phyloP scores from a whole-genome alignment of 2,888 invertebrate species.

The Lasioglossum lativentre region DNA sequence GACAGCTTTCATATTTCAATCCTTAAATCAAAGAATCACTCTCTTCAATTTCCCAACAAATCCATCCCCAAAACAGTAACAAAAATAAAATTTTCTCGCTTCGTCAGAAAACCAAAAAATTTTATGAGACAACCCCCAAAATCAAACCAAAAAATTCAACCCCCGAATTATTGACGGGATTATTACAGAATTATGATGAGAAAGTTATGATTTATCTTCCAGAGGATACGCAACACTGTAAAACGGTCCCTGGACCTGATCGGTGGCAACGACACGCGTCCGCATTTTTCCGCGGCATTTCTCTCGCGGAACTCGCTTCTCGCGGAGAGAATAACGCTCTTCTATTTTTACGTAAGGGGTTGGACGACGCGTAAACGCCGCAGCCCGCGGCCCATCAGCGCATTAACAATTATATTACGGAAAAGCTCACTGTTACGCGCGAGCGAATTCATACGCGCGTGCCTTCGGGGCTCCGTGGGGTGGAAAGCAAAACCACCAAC shows the following conservation, averaged over 20 bases:
- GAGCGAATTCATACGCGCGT: slow-evolving; percentile 81
- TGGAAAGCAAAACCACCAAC: slow-evolving; percentile 30
- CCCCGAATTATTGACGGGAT: not conserved
- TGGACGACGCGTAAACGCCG: slow-evolving; percentile 77
- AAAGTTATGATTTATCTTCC: not conserved
- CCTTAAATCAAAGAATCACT: not conserved
- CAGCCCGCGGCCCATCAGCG: slow-evolving; percentile 80
- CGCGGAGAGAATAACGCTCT: slow-evolving; percentile 62
- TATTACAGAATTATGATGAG: not conserved
- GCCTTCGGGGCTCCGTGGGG: slow-evolving; percentile 60
- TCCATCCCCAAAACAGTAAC: not conserved
- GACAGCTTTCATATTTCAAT: not conserved
- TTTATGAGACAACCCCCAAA: too few species aligned
- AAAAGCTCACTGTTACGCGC: slow-evolving; percentile 80
- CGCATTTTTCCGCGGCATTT: not conserved
- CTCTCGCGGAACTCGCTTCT: slow-evolving; percentile 11
- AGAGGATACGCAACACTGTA: not conserved
- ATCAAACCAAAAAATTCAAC: too few species aligned
- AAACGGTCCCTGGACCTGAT: not conserved
- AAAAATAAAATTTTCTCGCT: too few species aligned
- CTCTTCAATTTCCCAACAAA: not conserved
- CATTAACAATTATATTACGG: slow-evolving; percentile 84
- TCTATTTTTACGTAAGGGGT: slow-evolving; percentile 81
- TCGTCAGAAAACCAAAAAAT: too few species aligned
- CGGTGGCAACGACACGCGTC: not conserved